Evolutionary conservation across 2,888 invertebrate genomes (phyloP).

Genomic region (Alentia gelatinosa): DNA sequence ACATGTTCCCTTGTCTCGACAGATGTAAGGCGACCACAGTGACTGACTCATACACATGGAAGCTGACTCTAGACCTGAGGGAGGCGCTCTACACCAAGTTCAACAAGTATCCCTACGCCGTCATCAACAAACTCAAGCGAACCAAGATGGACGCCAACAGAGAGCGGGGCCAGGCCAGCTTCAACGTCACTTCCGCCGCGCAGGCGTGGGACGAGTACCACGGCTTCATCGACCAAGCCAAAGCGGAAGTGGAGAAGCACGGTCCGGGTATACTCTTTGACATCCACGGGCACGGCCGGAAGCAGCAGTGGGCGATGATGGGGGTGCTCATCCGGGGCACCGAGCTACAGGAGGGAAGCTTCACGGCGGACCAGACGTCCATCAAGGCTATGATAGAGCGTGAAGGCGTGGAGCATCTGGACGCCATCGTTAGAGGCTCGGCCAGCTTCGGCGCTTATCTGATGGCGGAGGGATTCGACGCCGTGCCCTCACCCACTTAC

Average conservation of each 20-base stretch:
- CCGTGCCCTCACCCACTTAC: constrained; percentile 14
- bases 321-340: neutral
- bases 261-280: neutral
- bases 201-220: constrained; percentile 31
- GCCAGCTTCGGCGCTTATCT: constrained; percentile 15
- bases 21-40: constrained; percentile 52
- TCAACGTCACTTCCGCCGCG: neutral
- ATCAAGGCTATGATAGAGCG: neutral
- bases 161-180: neutral
- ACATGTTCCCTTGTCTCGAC: too few relatives aligned
- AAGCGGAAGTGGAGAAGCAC: neutral
- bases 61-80: neutral
- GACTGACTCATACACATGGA: neutral
- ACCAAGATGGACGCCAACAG: constrained; percentile 48
- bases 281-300: constrained; percentile 40
- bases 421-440: neutral
- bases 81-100: neutral
- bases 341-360: neutral
- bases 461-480: neutral
- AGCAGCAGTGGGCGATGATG: constrained; percentile 22
- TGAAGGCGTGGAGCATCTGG: neutral
- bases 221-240: neutral
- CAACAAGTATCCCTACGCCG: constrained; percentile 26
- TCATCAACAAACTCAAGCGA: constrained; percentile 20
- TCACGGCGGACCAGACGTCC: neutral